Evolutionary conservation across 2,113 vertebrate genomes (phyloP), one percentile per base, ranked within the genome.

Genomic region (Myiozetetes cayanensis): DNA sequence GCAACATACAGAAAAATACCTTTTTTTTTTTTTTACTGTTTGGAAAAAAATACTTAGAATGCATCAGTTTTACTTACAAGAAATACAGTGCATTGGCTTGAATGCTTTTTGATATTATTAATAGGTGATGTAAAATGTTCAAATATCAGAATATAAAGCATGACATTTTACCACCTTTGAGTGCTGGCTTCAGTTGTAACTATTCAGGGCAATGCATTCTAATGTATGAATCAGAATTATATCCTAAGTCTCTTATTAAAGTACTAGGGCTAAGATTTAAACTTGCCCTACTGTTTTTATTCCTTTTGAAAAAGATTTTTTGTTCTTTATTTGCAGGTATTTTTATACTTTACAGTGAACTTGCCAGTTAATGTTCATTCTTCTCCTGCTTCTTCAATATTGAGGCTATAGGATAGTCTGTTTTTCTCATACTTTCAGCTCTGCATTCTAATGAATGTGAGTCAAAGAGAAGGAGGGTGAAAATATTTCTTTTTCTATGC

Each of bases 401-500:
- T 50, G 41, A 94, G 49, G 31, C 83, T 96, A 47, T 68, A 85
- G 14, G 7, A 44, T 63, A 67, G 66, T 96, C 92, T 97, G 85
- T 61, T 95, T 96, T 96, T 96, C 93, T 96, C 90, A 90, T 95
- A 92, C 49, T 90, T 96, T 78, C 39, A 82, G n/a, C 37, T 77
- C 41, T 87, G 70, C 77, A 43, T 90, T 96, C 70, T 95, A 89
- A 78, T 89, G 83, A 89, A 75, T 37, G 55, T n/a, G 41, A 93
- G 59, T 43, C 58, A 96, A 85, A 59, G 87, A 74, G 67, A 93
- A 71, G 17, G 58, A 83, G 20, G 33, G 18, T 76, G 71, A 86
- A 86, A 92, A 74, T 81, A 75, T 53, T 90, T 87, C 56, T 75
- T 87, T 90, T 79, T 78, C 44, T 65, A 0, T 81, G 23, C 37